A percentile compares a stretch with the other conserved stretches of the same genome.
Conservation (phyloP, 2,113 vertebrate species). For the Thermophis baileyi region DNA sequence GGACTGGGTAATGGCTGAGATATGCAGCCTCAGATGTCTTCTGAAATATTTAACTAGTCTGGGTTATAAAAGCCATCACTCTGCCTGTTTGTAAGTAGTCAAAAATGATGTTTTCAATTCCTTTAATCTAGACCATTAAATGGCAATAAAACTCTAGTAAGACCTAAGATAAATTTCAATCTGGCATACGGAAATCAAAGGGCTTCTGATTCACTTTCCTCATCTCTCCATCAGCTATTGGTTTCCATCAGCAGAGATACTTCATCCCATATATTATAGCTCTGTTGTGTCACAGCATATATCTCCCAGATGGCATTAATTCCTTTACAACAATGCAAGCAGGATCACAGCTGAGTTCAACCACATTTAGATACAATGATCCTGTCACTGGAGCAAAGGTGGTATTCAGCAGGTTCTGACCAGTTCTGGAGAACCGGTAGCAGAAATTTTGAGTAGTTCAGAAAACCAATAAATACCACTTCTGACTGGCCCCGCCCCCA, state of each 20-base stretch:
- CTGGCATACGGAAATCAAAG: constrained; percentile 6
- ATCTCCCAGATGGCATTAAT: not conserved
- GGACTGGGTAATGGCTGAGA: not conserved
- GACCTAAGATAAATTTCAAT: constrained; percentile 33
- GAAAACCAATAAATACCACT: no score
- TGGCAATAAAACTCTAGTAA: constrained; percentile 4
- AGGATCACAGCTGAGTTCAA: not conserved
- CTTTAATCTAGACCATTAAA: constrained; percentile 20
- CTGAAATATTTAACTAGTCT: not conserved
- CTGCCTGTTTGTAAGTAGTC: not conserved
- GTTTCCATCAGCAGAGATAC: constrained; percentile 14
- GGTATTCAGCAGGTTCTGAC: no score
- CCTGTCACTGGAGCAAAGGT: constrained; percentile 15
- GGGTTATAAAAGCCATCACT: constrained; percentile 1
- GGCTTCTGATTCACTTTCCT: constrained; percentile 17
- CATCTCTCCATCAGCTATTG: not conserved
- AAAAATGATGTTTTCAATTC: constrained; percentile 22
- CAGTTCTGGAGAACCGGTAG: no score
- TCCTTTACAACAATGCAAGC: constrained; percentile 22
- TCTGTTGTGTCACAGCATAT: not conserved
- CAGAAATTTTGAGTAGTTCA: no score
- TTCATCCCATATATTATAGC: not conserved
- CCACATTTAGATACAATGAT: not conserved
- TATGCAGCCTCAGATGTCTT: not conserved
- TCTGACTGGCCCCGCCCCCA: no score